Evolutionary conservation across 2,888 invertebrate species (phyloP), one percentile per base, ranked within the genome.

Genomic region (Monopis laevigella): DNA sequence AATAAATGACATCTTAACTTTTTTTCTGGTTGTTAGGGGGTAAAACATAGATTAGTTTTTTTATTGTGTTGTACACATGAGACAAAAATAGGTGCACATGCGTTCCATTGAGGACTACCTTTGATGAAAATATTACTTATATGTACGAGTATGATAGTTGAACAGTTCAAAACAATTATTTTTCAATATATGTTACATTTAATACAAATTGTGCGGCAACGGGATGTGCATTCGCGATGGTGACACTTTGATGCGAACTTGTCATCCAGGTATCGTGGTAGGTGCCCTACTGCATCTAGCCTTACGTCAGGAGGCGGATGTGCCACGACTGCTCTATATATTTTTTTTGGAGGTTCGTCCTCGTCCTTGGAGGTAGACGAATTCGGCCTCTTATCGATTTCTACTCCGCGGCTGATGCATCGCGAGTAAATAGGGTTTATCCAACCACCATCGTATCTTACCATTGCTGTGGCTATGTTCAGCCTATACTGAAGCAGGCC

Each of bases 401-500:
- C 19, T 36, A 21, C 11, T 36, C 13, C 18, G 18, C 11, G 24
- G 36, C 17, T 21, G 19, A 18, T 17, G 16, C 16, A 11, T 16
- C 13, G 29, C 14, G 29, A 12, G 24, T 12, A 27, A 27, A 14
- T 32, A 24, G 39, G 41, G 11, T 43, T 11, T 12, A 38, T 29
- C 24, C 28, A 19, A 14, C 40, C 39, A 26, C 38, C 41, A 14
- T 13, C 43, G 35, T 44, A 48, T 26, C 44, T 46, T 19, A 44
- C 30, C 45, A 51, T 43, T 6, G 44, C 43, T 39, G 34, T 48
- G 21, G 47, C 47, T 12, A 48, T 6, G 34, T 48, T 46, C 14
- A 50, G 40, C 26, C 49, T 39, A 44, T 48, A 51, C 30, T 51
- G 48, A 16, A 52, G 40, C 35, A 54, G 39, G 13, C 49, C 46